Percentiles rank a stretch among this genome's conserved stretches.
Conservation (phyloP, 1,140 invertebrate species). For the Drosophila nasuta region DNA sequence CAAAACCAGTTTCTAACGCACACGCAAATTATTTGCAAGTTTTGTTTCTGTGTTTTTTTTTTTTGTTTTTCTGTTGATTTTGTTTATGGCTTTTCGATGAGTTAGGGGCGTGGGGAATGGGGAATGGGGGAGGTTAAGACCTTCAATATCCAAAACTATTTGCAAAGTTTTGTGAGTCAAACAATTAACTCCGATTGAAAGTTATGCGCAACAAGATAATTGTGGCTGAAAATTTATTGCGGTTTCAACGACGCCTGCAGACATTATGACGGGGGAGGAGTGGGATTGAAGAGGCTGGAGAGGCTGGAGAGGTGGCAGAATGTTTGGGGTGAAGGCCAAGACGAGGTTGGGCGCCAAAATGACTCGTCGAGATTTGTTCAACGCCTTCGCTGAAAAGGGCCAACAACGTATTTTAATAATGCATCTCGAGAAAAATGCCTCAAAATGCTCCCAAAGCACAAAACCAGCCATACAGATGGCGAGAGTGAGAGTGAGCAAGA, state of each 20-base stretch:
- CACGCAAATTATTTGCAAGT: slow-evolving; percentile 48
- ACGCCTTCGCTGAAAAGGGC: not conserved
- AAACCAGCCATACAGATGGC: not conserved
- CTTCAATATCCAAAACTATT: slow-evolving; percentile 38
- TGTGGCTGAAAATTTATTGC: slow-evolving; percentile 54
- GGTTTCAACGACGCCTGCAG: slow-evolving; percentile 34
- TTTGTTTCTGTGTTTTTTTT: not conserved
- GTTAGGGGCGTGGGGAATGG: not conserved
- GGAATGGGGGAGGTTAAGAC: not conserved
- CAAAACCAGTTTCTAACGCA: slow-evolving; percentile 1
- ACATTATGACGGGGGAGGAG: not conserved
- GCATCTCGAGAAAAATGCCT: slow-evolving; percentile 40
- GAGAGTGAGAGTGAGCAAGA: slow-evolving; percentile 6
- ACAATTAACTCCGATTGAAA: slow-evolving; percentile 80
- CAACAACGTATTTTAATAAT: slow-evolving; percentile 70
- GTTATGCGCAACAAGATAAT: slow-evolving; percentile 67
- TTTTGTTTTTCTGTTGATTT: slow-evolving; percentile 28
- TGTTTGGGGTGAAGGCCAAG: too few species aligned
- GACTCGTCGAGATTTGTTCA: slow-evolving; percentile 25
- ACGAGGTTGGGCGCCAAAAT: slow-evolving; percentile 25
- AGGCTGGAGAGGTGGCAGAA: not conserved
- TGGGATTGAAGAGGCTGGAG: too few species aligned
- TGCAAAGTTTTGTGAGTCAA: slow-evolving; percentile 67
- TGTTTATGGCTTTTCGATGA: slow-evolving; percentile 25
- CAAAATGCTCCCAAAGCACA: slow-evolving; percentile 49